phyloP scores from a whole-genome alignment of 2,888 invertebrate genomes.

The Cheilosia grossa region DNA sequence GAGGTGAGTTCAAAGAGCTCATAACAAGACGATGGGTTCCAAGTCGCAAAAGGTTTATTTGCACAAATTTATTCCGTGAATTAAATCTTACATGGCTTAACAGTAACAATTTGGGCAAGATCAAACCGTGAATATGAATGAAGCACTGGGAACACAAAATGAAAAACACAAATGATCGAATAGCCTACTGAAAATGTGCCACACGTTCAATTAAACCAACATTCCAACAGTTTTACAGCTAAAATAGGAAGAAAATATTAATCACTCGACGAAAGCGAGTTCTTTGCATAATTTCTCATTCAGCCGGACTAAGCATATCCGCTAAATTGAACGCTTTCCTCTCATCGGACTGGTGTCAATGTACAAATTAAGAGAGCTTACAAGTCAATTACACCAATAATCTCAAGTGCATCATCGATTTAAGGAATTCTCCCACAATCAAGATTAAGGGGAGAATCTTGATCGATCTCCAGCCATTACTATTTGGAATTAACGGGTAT shows the following conservation, averaged over 20 bases:
- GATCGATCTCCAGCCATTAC: background rate
- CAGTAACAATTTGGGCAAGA: no score
- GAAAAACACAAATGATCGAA: no score
- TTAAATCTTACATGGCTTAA: background rate
- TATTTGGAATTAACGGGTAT: slow-evolving; percentile 13
- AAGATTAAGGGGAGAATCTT: background rate
- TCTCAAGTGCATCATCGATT: background rate
- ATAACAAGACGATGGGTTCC: background rate
- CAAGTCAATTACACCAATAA: background rate
- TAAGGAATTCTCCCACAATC: background rate
- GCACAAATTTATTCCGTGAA: background rate
- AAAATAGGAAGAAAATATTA: no score
- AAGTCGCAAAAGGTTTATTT: background rate
- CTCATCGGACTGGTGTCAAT: background rate
- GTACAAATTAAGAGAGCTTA: background rate
- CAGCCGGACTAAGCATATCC: no score
- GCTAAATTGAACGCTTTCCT: no score
- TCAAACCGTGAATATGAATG: no score
- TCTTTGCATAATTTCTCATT: no score
- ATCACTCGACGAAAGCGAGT: no score
- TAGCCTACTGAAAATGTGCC: no score
- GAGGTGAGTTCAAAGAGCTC: background rate
- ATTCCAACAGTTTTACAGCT: no score
- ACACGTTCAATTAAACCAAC: no score
- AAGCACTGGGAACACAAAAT: no score